These are phyloP conservation scores for Scolopax mira DNA, from an alignment of 2,113 vertebrate genomes.

Conservation along the genomic window DNA sequence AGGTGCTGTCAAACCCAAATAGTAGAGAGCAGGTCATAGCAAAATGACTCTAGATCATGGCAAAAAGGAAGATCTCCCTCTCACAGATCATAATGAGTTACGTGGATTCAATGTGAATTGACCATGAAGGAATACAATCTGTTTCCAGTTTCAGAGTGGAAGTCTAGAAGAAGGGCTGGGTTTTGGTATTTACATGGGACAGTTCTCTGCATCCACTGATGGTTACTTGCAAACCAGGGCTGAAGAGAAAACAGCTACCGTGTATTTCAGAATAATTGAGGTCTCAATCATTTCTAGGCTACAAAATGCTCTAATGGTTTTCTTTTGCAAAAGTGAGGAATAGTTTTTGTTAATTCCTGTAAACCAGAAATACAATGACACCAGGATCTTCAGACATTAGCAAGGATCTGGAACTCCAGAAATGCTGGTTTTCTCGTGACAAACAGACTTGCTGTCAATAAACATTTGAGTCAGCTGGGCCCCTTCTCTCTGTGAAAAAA, in stretches of 20 bases:
- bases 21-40: background rate
- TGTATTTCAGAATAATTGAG: background rate
- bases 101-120: fast-evolving
- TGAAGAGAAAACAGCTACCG: background rate
- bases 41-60: background rate
- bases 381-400: background rate
- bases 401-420: background rate
- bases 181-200: fast-evolving
- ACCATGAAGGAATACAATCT: fast-evolving
- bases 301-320: background rate
- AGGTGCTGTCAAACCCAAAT: background rate
- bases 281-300: background rate
- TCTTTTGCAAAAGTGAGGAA: background rate
- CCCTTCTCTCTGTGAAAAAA: background rate
- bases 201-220: background rate
- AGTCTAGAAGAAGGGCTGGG: background rate
- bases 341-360: background rate
- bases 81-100: background rate
- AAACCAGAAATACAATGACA: background rate
- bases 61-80: background rate
- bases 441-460: background rate
- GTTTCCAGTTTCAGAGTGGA: background rate
- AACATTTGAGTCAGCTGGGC: background rate
- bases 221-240: background rate
- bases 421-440: background rate